These are phyloP conservation scores for Orchestia grillus DNA, from an alignment of 1,140 invertebrate species.

Conservation along the genomic window DNA sequence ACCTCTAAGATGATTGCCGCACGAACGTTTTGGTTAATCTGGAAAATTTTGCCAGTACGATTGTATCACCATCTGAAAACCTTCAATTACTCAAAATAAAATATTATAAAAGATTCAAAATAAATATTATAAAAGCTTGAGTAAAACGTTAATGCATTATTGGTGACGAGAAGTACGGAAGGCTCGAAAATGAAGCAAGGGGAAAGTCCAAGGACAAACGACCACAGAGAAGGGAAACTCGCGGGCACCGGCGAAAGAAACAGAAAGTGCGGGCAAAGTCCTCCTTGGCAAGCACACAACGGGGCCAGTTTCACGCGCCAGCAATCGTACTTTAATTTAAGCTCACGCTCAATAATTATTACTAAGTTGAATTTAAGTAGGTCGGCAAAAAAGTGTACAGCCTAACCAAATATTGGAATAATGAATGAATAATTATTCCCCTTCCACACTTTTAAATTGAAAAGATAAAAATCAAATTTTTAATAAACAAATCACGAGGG, in stretches of 20 bases:
- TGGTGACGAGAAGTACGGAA: background rate
- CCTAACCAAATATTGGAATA: no score
- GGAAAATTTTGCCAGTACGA: no score
- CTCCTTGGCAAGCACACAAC: background rate
- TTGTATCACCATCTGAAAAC: no score
- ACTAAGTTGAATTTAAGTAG: background rate
- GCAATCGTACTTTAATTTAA: background rate
- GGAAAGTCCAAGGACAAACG: background rate
- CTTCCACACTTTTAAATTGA: no score
- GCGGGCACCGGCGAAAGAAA: background rate
- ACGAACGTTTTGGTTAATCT: no score
- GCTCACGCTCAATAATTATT: background rate
- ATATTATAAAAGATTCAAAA: no score
- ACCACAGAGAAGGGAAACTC: background rate
- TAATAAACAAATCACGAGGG: background rate
- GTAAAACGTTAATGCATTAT: background rate
- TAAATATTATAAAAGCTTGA: no score
- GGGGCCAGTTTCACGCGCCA: background rate
- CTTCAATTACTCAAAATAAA: no score
- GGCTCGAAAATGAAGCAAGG: background rate
- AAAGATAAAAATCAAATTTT: background rate
- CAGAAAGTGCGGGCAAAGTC: slow-evolving; percentile 8
- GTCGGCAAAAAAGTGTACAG: background rate
- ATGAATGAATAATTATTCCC: no score
- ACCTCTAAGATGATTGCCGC: no score